Evolutionary conservation across 2,113 vertebrate species (phyloP), one percentile per base, ranked within the genome.

Genomic region (Montifringilla adamsi): DNA sequence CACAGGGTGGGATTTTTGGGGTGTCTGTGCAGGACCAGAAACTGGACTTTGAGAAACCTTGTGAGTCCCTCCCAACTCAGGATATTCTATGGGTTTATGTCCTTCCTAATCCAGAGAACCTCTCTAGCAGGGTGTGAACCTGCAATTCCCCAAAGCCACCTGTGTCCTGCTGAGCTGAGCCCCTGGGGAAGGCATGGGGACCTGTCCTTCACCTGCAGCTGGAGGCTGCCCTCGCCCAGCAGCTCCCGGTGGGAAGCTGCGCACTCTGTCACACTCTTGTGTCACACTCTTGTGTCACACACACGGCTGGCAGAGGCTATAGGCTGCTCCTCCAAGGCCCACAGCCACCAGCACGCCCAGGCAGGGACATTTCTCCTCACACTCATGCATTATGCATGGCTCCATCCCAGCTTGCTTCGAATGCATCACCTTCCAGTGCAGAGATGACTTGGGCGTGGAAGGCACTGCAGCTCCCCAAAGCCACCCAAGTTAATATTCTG

Each of bases 21-120:
- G 35, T 35, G 63, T 19, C n/a, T 31, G 41, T 8, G 62, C 31
- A 58, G n/a, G 18, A 17, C 18, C 28, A 67, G 21, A 24, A 76
- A n/a, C 0, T 76, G 44, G 31, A 52, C 27, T 60, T 33, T 4
- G 18, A 44, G 0, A 0, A 63, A 47, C 14, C 2, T 7, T 30
- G 18, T 24, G 64, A 19, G 23, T 68, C n/a, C 47, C 26, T 55
- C 17, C 26, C n/a, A 62, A 1, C 17, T 28, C 55, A 83, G 21
- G n/a, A 19, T 47, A 11, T 22, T 37, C 35, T 28, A 4, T 27
- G 31, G 3, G 19, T 55, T 30, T 43, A 17, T 5, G 12, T 20
- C 72, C 63, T 43, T 37, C 56, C 49, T 20, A 23, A 49, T 4
- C 8, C 70, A 79, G 52, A 79, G 66, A 72, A 59, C 5, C 6